Percentiles rank a stretch among this genome's conserved stretches.
Conservation (phyloP, 2,113 vertebrate species). For the Melanerpes formicivorus region DNA sequence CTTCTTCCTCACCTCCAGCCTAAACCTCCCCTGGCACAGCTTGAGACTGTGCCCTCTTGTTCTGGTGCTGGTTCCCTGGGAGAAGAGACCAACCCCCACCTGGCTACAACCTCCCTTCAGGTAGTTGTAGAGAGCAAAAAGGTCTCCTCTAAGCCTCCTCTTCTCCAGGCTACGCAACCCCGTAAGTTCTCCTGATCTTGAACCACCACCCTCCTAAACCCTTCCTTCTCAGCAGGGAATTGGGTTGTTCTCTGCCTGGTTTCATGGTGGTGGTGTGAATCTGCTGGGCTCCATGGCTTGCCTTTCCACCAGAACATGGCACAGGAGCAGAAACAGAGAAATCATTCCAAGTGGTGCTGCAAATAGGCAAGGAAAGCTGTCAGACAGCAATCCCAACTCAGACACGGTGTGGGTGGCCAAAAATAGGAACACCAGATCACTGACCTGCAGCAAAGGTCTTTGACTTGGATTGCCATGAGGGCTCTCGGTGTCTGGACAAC, state of each 20-base stretch:
- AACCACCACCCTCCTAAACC: not conserved
- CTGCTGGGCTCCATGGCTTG: not conserved
- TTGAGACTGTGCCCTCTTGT: too few species aligned
- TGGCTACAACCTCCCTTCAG: too few species aligned
- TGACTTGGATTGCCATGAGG: constrained; percentile 49
- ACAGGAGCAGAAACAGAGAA: not conserved
- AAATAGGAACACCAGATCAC: constrained; percentile 59
- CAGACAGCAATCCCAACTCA: constrained; percentile 25
- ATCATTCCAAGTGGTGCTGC: not conserved
- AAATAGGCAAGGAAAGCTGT: constrained; percentile 11
- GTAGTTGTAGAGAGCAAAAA: too few species aligned
- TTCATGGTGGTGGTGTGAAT: not conserved
- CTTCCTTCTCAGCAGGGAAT: not conserved
- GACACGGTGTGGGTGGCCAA: not conserved
- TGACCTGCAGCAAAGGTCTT: constrained; percentile 61
- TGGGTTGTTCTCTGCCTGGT: not conserved
- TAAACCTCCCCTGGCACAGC: too few species aligned
- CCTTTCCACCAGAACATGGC: not conserved
- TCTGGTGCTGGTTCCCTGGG: too few species aligned
- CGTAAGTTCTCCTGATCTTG: not conserved
- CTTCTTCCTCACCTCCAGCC: too few species aligned
- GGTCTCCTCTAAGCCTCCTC: too few species aligned
- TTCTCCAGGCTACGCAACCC: too few species aligned
- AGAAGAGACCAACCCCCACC: too few species aligned
- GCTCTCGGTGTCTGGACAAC: constrained; percentile 29